These are phyloP conservation scores for Oreonectes daqikongensis DNA, from an alignment of 2,797 vertebrate species.

Conservation along the genomic window DNA sequence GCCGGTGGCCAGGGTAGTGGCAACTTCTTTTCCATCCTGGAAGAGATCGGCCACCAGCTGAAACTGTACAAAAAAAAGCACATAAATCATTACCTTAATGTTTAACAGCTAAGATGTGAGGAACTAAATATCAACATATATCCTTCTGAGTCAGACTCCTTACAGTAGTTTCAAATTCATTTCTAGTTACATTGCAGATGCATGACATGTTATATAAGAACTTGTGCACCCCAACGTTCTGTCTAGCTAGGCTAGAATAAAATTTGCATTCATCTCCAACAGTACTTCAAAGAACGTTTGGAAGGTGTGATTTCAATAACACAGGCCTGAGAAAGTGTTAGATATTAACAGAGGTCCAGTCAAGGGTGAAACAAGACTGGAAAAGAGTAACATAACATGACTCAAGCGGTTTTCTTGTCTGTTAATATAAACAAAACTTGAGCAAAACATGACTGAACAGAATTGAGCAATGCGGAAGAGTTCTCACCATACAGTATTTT, in stretches of 20 bases:
- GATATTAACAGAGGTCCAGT: neutral
- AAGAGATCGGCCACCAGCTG: constrained; percentile 91
- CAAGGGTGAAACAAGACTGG: neutral
- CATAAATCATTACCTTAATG: neutral
- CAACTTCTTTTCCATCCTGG: constrained; percentile 76
- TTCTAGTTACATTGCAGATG: neutral
- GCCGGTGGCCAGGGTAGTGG: neutral
- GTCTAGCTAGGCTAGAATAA: constrained; percentile 3
- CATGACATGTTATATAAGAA: constrained; percentile 16
- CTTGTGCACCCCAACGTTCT: neutral
- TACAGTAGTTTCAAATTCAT: too few relatives aligned
- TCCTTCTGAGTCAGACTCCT: too few relatives aligned
- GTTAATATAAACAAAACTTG: neutral
- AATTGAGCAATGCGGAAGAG: neutral
- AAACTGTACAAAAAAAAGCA: constrained; percentile 73
- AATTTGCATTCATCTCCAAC: constrained; percentile 28
- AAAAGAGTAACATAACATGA: neutral
- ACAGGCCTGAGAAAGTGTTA: constrained; percentile 5
- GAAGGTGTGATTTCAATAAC: constrained; percentile 33
- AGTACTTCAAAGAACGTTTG: constrained; percentile 26
- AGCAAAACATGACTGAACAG: neutral
- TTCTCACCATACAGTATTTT: too few relatives aligned
- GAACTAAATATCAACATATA: neutral
- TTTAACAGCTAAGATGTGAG: neutral
- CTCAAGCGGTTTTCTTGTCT: neutral